Conservation (phyloP, 2,113 vertebrate genomes). For the Carettochelys insculpta region DNA sequence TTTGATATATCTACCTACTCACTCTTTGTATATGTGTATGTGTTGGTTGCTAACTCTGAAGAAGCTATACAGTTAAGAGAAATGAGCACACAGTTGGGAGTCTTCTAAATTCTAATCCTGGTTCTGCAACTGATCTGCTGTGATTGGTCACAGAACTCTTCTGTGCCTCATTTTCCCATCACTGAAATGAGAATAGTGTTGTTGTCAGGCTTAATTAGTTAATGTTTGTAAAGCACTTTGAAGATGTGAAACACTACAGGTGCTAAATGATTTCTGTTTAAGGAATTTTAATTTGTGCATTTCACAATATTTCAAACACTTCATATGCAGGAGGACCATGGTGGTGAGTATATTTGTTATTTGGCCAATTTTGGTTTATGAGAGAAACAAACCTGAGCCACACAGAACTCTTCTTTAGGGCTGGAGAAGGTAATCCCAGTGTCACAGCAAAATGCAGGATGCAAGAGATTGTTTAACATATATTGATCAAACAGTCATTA, state of each 20-base stretch:
- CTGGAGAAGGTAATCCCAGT: not conserved
- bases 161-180: constrained; percentile 39
- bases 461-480: not conserved
- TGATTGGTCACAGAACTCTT: not conserved
- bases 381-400: not conserved
- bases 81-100: not conserved
- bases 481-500: not conserved
- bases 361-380: not conserved
- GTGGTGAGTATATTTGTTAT: not conserved
- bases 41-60: constrained; percentile 25
- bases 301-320: not conserved
- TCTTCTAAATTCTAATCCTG: not conserved
- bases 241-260: not conserved
- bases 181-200: constrained; percentile 31
- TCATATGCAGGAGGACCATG: not conserved
- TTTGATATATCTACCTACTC: constrained; percentile 4
- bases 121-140: not conserved
- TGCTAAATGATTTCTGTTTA: constrained; percentile 31
- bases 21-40: not conserved
- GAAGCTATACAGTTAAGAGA: not conserved
- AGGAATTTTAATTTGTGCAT: constrained; percentile 13
- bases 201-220: constrained; percentile 42
- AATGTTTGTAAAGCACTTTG: not conserved
- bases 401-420: not conserved
- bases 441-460: not conserved